Percentiles rank a stretch among this genome's conserved stretches.
Conservation (phyloP, 2,797 vertebrate species). For the Melanotaenia nigrans region DNA sequence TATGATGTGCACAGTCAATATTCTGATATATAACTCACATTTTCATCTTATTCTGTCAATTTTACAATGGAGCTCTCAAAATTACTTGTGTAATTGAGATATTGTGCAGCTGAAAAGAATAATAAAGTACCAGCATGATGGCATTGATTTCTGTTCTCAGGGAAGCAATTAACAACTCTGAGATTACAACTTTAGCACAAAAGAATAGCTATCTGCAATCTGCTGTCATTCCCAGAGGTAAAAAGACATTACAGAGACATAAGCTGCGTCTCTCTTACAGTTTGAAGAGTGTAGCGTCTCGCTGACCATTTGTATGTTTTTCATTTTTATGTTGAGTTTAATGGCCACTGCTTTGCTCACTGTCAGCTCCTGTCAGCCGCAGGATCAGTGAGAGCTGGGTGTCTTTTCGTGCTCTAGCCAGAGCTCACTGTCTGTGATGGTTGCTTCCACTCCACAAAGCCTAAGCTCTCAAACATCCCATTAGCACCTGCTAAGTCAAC, state of each 20-base stretch:
- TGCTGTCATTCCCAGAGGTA: conserved; percentile 23
- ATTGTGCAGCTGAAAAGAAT: conserved; percentile 38
- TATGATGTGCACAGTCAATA: conserved; percentile 5
- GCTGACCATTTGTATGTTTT: conserved; percentile 41
- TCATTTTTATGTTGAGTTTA: conserved; percentile 27
- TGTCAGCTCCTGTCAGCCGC: conserved; percentile 67
- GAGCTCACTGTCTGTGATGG: conserved; percentile 56
- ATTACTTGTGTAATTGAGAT: conserved; percentile 32
- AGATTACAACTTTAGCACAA: conserved; percentile 39
- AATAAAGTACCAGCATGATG: conserved; percentile 21
- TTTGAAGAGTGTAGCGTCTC: conserved; percentile 12
- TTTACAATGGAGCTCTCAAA: conserved; percentile 16
- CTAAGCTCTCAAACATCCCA: conserved; percentile 69
- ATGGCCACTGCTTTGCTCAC: conserved; percentile 31
- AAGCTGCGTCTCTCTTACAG: conserved; percentile 14
- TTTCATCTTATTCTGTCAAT: conserved; percentile 27
- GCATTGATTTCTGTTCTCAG: conserved; percentile 43
- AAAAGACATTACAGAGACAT: conserved; percentile 19
- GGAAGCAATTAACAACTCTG: conserved; percentile 49
- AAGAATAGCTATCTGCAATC: conserved; percentile 40
- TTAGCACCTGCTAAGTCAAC: conserved; percentile 77
- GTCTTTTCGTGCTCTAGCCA: conserved; percentile 68
- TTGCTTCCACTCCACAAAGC: conserved; percentile 60
- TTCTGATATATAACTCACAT: conserved; percentile 17
- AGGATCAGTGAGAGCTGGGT: conserved; percentile 50